These are phyloP conservation scores for Odontamblyopus lacepedii DNA, from an alignment of 2,797 vertebrate species.

Conservation along the genomic window DNA sequence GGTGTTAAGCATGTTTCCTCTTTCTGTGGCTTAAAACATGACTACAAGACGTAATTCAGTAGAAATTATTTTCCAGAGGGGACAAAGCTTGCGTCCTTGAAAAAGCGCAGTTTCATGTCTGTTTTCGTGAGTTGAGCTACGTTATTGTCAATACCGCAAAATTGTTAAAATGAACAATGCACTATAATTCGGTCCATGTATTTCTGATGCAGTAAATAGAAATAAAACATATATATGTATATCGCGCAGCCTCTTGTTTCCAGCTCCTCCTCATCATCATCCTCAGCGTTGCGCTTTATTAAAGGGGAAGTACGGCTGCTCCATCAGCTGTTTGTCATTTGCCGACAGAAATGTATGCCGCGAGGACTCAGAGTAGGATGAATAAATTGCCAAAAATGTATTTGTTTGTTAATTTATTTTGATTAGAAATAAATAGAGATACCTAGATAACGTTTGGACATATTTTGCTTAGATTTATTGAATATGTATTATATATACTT, in stretches of 20 bases:
- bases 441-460: no score
- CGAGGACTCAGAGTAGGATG: not conserved
- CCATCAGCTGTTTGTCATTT: conserved; percentile 22
- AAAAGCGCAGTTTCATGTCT: conserved; percentile 25
- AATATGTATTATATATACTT: no score
- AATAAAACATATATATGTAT: not conserved
- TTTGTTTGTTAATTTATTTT: no score
- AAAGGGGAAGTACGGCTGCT: conserved; percentile 53
- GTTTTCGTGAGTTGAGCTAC: conserved; percentile 7
- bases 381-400: not conserved
- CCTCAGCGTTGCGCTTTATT: conserved; percentile 42
- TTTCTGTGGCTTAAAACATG: not conserved
- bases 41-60: not conserved
- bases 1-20: not conserved
- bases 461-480: no score
- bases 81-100: conserved; percentile 42
- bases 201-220: conserved; percentile 5
- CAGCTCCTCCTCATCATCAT: conserved; percentile 28
- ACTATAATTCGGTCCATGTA: not conserved
- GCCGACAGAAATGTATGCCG: conserved; percentile 47
- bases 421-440: no score
- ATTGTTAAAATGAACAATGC: not conserved
- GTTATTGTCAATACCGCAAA: not conserved
- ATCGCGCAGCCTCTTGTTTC: conserved; percentile 29
- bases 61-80: conserved; percentile 8